A percentile compares a stretch with the other conserved stretches of the same genome.
phyloP scores from a whole-genome alignment of 2,797 vertebrate genomes.

The Melanotaenia pygmaea region DNA sequence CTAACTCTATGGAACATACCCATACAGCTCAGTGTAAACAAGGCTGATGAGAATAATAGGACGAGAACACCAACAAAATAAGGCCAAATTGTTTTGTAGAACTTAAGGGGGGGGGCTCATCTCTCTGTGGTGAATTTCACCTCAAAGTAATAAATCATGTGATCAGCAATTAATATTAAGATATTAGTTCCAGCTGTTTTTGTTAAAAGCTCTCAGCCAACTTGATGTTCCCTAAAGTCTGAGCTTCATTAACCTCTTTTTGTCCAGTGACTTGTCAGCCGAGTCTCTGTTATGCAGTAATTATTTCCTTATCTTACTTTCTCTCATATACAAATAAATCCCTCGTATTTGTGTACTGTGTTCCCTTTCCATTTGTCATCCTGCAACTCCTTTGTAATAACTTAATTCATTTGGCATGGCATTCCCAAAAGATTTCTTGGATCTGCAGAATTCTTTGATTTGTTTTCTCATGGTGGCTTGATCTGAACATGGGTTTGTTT shows the following conservation, averaged over 20 bases:
- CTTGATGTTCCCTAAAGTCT: background rate
- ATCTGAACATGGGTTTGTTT: background rate
- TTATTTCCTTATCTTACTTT: background rate
- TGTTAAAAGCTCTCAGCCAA: background rate
- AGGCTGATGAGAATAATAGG: too few relatives aligned
- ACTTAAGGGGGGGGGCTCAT: background rate
- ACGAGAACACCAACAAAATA: too few relatives aligned
- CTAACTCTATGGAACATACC: too few relatives aligned
- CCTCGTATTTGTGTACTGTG: background rate
- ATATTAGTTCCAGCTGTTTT: background rate
- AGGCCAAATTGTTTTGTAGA: background rate
- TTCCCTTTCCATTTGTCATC: background rate
- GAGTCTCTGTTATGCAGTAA: background rate
- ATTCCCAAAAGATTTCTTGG: background rate
- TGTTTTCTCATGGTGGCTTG: background rate
- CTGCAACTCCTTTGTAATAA: background rate
- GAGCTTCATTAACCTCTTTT: background rate
- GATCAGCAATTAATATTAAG: background rate
- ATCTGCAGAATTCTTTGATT: background rate
- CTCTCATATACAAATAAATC: too few relatives aligned
- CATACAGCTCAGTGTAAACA: too few relatives aligned
- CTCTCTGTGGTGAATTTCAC: too few relatives aligned
- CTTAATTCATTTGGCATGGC: background rate
- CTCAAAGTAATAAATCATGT: background rate
- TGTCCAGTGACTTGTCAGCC: background rate